Evolutionary conservation across 2,888 invertebrate species (phyloP).

Genomic region (Hyalella azteca): DNA sequence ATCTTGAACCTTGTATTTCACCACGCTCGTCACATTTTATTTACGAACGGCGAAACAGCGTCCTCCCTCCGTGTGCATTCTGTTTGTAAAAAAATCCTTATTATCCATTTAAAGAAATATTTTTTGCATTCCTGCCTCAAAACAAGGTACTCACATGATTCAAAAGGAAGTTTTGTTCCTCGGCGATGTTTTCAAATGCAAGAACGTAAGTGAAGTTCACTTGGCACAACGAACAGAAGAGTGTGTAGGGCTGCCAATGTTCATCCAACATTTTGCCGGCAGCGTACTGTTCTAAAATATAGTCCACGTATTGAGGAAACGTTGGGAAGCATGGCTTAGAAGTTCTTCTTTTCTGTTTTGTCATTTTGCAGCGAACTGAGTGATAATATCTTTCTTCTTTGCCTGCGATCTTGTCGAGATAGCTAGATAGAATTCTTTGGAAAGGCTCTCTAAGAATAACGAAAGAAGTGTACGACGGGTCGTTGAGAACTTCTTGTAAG

Average conservation of each 20-base stretch:
- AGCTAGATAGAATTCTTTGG: constrained; percentile 12
- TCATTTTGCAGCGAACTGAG: neutral
- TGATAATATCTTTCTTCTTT: neutral
- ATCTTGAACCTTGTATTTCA: no score
- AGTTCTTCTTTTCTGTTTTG: neutral
- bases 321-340: constrained; percentile 20
- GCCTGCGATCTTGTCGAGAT: neutral
- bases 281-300: constrained; percentile 28
- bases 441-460: constrained; percentile 15
- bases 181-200: neutral
- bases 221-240: constrained; percentile 43
- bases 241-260: constrained; percentile 44
- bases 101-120: no score
- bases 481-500: neutral
- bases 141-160: neutral
- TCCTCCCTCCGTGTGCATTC: no score
- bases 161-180: neutral
- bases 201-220: constrained; percentile 29
- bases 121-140: neutral
- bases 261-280: constrained; percentile 18
- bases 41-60: no score
- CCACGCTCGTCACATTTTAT: no score
- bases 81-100: no score
- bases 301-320: constrained; percentile 42
- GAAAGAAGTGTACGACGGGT: constrained; percentile 5